These are phyloP conservation scores for Rhabdophis nuchalis DNA, from an alignment of 2,797 vertebrate genomes.

Conservation along the genomic window DNA sequence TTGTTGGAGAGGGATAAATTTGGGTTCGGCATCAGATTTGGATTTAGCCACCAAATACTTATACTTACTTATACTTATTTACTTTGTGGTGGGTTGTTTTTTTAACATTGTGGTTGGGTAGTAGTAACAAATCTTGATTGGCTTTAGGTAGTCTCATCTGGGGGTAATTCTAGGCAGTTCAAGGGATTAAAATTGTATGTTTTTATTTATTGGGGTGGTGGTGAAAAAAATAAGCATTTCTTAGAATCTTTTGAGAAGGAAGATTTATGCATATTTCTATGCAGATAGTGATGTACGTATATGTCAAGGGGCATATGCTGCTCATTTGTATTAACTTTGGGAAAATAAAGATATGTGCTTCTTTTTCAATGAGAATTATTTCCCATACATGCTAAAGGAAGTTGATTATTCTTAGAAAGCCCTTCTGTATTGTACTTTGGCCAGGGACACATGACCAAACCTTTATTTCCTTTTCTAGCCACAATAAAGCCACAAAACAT, in stretches of 20 bases:
- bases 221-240: neutral
- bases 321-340: neutral
- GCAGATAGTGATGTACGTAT: neutral
- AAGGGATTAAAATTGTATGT: neutral
- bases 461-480: slow-evolving; percentile 24
- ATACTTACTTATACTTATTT: neutral
- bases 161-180: neutral
- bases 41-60: neutral
- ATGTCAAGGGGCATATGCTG: neutral
- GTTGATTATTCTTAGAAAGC: slow-evolving; percentile 1
- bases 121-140: neutral
- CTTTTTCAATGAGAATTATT: slow-evolving; percentile 13
- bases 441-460: neutral
- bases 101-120: neutral
- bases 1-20: neutral
- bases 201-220: neutral
- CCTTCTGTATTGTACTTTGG: neutral
- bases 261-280: neutral
- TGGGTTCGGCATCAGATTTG: neutral
- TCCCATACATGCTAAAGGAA: neutral
- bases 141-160: neutral
- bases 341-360: slow-evolving; percentile 5
- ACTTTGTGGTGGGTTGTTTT: neutral
- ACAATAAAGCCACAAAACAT: slow-evolving; percentile 7
- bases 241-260: neutral